Evolutionary conservation across 2,797 vertebrate species (phyloP).

Genomic region (Siniperca obscura): DNA sequence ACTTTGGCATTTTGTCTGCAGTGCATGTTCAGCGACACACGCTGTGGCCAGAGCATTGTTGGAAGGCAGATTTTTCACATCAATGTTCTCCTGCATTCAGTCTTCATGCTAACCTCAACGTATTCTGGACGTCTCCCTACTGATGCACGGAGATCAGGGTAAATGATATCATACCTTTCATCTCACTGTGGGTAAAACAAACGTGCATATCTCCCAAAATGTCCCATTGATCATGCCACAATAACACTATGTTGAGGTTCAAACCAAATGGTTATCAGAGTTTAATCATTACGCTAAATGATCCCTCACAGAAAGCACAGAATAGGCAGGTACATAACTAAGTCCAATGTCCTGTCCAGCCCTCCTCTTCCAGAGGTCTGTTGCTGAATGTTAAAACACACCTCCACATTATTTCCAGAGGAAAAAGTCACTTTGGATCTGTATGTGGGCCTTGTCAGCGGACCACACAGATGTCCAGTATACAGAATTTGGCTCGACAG

Average conservation of each 20-base stretch:
- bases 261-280: not conserved
- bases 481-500: conserved; percentile 93
- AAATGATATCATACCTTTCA: not conserved
- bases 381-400: not conserved
- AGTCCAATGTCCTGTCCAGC: not conserved
- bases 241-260: not conserved
- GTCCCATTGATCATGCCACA: not conserved
- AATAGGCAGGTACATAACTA: not conserved
- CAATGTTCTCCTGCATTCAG: not conserved
- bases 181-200: not conserved
- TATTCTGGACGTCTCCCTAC: not conserved
- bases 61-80: not conserved
- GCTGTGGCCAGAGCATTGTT: no score
- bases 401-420: not conserved
- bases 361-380: not conserved
- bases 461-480: conserved; percentile 91
- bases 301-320: not conserved
- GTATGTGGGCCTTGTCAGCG: conserved; percentile 72
- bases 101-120: not conserved
- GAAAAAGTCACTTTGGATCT: not conserved
- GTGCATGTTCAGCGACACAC: no score
- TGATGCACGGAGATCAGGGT: not conserved
- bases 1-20: no score
- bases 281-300: not conserved
- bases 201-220: no score